A percentile compares a stretch with the other conserved stretches of the same genome.
phyloP scores from a whole-genome alignment of 2,888 invertebrate species.

The Arrhopalites spinosus region DNA sequence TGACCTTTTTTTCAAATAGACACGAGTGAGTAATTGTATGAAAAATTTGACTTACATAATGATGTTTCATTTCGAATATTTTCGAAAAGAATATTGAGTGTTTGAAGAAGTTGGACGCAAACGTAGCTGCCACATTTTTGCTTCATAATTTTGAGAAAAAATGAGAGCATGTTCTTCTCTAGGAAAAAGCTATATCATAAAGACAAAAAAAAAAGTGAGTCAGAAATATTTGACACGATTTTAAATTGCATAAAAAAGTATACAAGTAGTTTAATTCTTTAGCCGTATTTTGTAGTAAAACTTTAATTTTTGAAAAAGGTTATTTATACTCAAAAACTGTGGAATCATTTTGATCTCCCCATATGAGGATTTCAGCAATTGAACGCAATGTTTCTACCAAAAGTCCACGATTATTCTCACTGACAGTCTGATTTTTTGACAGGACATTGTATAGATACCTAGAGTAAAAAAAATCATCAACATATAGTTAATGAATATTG shows the following conservation, averaged over 20 bases:
- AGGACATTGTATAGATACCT: constrained; percentile 89
- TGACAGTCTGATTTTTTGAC: constrained; percentile 92
- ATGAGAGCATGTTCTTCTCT: constrained; percentile 98
- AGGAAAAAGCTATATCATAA: constrained; percentile 82
- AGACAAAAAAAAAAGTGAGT: constrained; percentile 9
- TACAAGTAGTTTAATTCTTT: not conserved
- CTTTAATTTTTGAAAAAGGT: no score
- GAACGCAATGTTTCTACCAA: constrained; percentile 95
- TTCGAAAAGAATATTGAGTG: constrained; percentile 97
- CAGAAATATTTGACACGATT: no score
- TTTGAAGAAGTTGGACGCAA: constrained; percentile 96
- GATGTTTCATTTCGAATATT: constrained; percentile 99
- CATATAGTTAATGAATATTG: not conserved
- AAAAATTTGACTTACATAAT: constrained; percentile 77
- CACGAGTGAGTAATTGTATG: no score
- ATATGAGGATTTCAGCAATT: constrained; percentile 98
- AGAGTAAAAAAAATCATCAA: constrained; percentile 51
- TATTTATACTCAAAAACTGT: constrained; percentile 99
- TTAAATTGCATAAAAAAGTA: no score
- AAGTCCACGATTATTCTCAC: constrained; percentile 89
- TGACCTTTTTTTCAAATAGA: not conserved
- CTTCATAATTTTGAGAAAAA: constrained; percentile 95
- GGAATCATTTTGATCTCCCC: constrained; percentile 99
- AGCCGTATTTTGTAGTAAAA: not conserved
- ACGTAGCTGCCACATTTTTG: constrained; percentile 97